Base-by-base conservation (phyloP, 2,888 invertebrate species). In the Agrotis segetum region DNA sequence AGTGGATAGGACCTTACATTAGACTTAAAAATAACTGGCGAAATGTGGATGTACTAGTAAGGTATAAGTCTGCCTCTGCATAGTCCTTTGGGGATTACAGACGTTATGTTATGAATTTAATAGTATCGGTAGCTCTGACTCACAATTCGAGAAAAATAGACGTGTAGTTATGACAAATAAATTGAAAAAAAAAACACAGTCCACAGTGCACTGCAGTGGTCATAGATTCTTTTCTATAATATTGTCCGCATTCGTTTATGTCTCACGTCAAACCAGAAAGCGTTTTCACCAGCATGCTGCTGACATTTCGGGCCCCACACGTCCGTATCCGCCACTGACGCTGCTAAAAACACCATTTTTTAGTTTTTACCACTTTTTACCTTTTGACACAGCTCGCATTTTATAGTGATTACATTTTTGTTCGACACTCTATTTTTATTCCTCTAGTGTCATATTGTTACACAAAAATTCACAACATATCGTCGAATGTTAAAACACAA, bases 291-390 rank as follows among this genome's bases (percentile, higher is more conserved):
- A 88, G 87, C 89, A 88, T 89, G 90, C 86, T 88, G 82, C 90
- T 93, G 93, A 93, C 94, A 92, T 93, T 93, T 92, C 64, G 90
- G 91, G 88, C 88, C 89, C 86, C 90, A 85, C 90, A 91, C 91
- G 92, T 92, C 86, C 90, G 88, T 82, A 82, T 84, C 88, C 87
- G 88, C 80, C 89, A 89, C 89, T 90, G 91, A 91, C 92, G 90
- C 86, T 88, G 91, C 90, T 91, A 92, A 92, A 72, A 90, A 88
- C 88, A 85, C 85, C 74, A 76, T 78, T 85, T 86, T 85, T 83
- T 86, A 84, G 83, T 86, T 85, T 85, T 80, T 69, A 84, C 86
- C 74, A 79, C 80, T 87, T 85, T 86, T 79, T 77, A 78, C 75
- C 78, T 85, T 85, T 86, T 87, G 73, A 80, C 80, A 82, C 81